Evolutionary conservation across 2,113 vertebrate genomes (phyloP), one percentile per base, ranked within the genome.

Genomic region (Anthoscopus minutus): DNA sequence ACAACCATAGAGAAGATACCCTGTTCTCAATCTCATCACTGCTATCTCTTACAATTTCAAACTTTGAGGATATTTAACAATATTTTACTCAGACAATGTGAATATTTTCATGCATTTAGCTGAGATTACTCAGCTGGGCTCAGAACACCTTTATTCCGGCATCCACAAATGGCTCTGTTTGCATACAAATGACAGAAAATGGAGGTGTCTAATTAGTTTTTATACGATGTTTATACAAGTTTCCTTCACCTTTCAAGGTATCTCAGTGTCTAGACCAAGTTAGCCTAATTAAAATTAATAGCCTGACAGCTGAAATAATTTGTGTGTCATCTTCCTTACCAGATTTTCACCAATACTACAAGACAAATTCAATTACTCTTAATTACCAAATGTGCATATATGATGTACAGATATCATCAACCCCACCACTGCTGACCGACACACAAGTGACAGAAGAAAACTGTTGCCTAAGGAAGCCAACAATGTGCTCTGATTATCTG

Each of bases 371-470:
- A 37, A 42, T 80, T 73, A 42, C 18, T 70, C 21, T 22, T 82
- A 42, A 69, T 87, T 85, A 88, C 30, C 21, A 72, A 72, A 7
- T 18, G 12, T 62, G 30, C 35, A 21, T 9, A 25, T 65, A 44
- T 48, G 28, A 37, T 10, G 8, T 40, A 47, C 10, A 71, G 56
- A 81, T 16, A 86, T 33, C 33, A 67, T 28, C 51, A 78, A 30
- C 44, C 31, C 3, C 1, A 1, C 40, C 35, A 20, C 24, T 50
- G 45, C 30, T 64, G 56, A 71, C 20, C 0, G 0, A 62, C 10
- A 25, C 16, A 20, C 9, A 80, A 86, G 31, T 8, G 21, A 78
- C 0, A 61, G 62, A 79, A 81, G 45, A 57, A 85, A 76, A 38
- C 8, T 54, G 14, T 65, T 77, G 54, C 42, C 67, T 70, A 33